Evolutionary conservation across 2,888 invertebrate species (phyloP).

Genomic region (Cybosia mesomella): DNA sequence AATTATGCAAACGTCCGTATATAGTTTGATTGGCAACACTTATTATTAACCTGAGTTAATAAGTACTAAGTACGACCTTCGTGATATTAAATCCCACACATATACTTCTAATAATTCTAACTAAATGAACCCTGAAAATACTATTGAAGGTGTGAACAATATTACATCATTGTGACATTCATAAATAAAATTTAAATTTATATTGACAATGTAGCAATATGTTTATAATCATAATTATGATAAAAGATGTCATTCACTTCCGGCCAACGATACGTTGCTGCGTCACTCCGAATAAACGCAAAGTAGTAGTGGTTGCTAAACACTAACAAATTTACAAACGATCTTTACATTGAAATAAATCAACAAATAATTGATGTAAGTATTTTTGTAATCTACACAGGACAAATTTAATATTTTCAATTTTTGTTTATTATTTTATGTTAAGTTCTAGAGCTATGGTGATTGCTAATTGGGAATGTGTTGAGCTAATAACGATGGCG

Average conservation of each 20-base stretch:
- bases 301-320: no score
- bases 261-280: conserved; percentile 51
- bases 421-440: no score
- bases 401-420: no score
- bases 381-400: no score
- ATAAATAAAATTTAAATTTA: conserved; percentile 20
- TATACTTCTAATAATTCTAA: conserved; percentile 15
- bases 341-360: no score
- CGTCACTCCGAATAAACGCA: not conserved
- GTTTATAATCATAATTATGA: conserved; percentile 8
- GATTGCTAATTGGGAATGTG: no score
- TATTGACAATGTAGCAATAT: conserved; percentile 7
- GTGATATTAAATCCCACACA: conserved; percentile 20
- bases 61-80: conserved; percentile 27
- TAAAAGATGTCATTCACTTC: not conserved
- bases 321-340: no score
- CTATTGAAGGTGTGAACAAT: conserved; percentile 28
- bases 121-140: conserved; percentile 36
- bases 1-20: no score
- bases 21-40: no score
- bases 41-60: not conserved
- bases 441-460: no score
- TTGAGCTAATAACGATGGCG: no score
- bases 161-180: conserved; percentile 39
- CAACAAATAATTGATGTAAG: no score